phyloP scores from a whole-genome alignment of 2,113 vertebrate genomes.

The Gallinago paraguaiae region DNA sequence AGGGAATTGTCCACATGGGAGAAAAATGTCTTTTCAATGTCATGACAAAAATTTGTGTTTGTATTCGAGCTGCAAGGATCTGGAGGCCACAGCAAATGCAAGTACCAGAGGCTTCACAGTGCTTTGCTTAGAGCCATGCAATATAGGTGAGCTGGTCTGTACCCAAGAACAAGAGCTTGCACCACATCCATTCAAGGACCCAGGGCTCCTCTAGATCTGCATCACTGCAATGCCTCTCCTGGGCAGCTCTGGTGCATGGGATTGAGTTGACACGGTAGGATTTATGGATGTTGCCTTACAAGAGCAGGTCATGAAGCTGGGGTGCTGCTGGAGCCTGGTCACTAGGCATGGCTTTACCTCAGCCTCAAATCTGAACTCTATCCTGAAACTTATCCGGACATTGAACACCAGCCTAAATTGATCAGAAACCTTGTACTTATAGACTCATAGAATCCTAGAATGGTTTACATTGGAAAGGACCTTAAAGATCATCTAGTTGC shows the following conservation, averaged over 20 bases:
- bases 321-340: background rate
- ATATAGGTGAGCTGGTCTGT: fast-evolving
- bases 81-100: background rate
- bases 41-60: background rate
- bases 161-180: background rate
- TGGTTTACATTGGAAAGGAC: background rate
- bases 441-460: background rate
- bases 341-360: background rate
- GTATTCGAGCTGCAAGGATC: background rate
- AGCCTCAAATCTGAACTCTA: fast-evolving
- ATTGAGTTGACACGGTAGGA: fast-evolving
- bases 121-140: fast-evolving
- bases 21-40: background rate
- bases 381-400: background rate
- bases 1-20: background rate
- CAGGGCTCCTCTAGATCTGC: background rate
- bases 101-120: fast-evolving
- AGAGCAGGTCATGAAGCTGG: background rate
- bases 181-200: fast-evolving
- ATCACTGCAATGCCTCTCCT: fast-evolving
- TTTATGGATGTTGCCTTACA: background rate
- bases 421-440: background rate
- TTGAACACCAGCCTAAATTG: background rate
- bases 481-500: background rate
- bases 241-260: background rate